phyloP scores from a whole-genome alignment of 1,140 invertebrate genomes.

The Microplitis mediator region DNA sequence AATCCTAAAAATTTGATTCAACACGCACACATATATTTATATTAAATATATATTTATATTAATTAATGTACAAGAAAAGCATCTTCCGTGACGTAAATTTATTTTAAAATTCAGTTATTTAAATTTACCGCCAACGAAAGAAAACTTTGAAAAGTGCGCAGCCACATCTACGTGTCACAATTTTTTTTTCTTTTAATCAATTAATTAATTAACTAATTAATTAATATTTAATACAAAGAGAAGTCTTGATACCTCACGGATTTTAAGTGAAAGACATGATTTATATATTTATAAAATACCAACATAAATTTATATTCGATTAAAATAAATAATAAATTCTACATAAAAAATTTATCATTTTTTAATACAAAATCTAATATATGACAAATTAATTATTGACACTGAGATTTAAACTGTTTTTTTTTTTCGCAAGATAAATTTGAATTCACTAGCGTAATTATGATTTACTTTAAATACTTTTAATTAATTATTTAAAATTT shows the following conservation, averaged over 20 bases:
- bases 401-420: constrained; percentile 51
- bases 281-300: constrained; percentile 8
- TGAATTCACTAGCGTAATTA: background rate
- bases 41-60: background rate
- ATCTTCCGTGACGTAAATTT: background rate
- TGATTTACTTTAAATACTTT: background rate
- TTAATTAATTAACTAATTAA: background rate
- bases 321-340: constrained; percentile 25
- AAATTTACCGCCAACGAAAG: background rate
- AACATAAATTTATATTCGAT: background rate
- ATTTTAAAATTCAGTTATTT: constrained; percentile 34
- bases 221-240: constrained; percentile 36
- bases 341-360: constrained; percentile 11
- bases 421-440: constrained; percentile 2
- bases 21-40: no score
- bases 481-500: background rate
- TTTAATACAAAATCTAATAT: constrained; percentile 56
- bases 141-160: constrained; percentile 29
- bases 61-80: constrained; percentile 1
- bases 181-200: background rate
- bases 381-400: constrained; percentile 36
- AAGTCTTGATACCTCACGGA: constrained; percentile 6
- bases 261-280: constrained; percentile 48
- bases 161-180: constrained; percentile 36
- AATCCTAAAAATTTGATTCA: no score